Evolutionary conservation across 2,888 invertebrate species (phyloP).

Genomic region (Leptogaster cylindrica): DNA sequence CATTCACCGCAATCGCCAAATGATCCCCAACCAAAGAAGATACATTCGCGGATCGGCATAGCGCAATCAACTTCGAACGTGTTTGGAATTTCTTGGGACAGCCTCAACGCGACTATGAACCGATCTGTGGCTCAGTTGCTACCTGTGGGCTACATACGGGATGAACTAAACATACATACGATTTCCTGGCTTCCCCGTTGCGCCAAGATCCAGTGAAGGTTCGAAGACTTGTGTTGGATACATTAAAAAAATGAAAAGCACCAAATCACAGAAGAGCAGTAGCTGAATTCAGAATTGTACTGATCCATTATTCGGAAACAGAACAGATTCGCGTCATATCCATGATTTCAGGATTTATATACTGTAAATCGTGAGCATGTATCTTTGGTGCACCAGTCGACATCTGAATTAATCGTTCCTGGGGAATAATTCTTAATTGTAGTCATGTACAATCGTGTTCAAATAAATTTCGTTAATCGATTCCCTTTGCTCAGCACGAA

Average conservation of each 20-base stretch:
- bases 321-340: background rate
- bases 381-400: background rate
- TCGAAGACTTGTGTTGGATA: too few relatives aligned
- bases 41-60: background rate
- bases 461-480: constrained; percentile 1
- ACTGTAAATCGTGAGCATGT: constrained; percentile 1
- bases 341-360: constrained; percentile 15
- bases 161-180: background rate
- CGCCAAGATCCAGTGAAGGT: background rate
- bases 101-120: background rate
- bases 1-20: background rate
- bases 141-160: background rate
- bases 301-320: constrained; percentile 5
- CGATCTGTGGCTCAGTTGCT: background rate
- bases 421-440: constrained; percentile 11
- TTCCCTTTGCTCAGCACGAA: background rate
- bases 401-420: constrained; percentile 4
- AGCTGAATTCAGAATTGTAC: constrained; percentile 4
- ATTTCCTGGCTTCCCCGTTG: constrained; percentile 9
- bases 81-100: background rate
- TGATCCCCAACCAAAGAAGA: background rate
- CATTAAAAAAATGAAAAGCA: background rate
- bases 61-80: constrained; percentile 1
- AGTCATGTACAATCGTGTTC: background rate
- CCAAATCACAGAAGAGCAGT: background rate